These are phyloP conservation scores for Pipistrellus nathusii DNA, from an alignment of 2,797 vertebrate species.

Conservation along the genomic window DNA sequence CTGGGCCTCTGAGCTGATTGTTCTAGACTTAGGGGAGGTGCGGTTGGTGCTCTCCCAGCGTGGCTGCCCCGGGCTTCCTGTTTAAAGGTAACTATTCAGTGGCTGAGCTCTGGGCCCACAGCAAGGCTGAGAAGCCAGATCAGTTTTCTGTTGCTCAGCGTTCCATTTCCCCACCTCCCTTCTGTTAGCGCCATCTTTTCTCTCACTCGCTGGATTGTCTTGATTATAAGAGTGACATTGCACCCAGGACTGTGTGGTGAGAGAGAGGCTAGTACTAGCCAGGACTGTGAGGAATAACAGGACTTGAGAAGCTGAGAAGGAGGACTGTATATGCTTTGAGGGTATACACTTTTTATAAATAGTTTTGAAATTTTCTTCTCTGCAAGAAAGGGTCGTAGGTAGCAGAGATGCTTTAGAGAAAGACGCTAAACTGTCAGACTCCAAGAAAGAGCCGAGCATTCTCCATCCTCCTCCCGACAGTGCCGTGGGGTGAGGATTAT, in stretches of 20 bases:
- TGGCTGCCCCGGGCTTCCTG: background rate
- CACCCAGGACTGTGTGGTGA: no score
- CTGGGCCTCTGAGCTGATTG: background rate
- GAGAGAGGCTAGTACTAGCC: background rate
- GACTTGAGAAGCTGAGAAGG: background rate
- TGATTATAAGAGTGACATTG: background rate
- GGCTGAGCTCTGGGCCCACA: background rate
- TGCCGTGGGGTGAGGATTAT: background rate
- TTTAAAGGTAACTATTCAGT: background rate
- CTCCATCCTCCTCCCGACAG: background rate
- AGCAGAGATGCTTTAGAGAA: conserved; percentile 15
- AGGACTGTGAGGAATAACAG: background rate
- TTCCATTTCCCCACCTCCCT: background rate
- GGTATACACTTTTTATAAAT: conserved; percentile 24
- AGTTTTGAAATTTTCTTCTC: conserved; percentile 22
- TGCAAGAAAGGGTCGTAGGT: background rate
- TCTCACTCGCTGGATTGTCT: background rate
- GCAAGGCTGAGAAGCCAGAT: background rate
- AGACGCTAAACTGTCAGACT: background rate
- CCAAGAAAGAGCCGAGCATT: background rate
- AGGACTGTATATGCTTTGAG: background rate
- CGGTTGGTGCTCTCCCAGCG: background rate
- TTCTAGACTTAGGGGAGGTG: background rate
- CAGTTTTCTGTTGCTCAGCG: background rate
- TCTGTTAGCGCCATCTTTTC: background rate